Percentiles rank a stretch among this genome's conserved stretches.
phyloP scores from a whole-genome alignment of 2,113 vertebrate genomes.

The Eulemur rufifrons region DNA sequence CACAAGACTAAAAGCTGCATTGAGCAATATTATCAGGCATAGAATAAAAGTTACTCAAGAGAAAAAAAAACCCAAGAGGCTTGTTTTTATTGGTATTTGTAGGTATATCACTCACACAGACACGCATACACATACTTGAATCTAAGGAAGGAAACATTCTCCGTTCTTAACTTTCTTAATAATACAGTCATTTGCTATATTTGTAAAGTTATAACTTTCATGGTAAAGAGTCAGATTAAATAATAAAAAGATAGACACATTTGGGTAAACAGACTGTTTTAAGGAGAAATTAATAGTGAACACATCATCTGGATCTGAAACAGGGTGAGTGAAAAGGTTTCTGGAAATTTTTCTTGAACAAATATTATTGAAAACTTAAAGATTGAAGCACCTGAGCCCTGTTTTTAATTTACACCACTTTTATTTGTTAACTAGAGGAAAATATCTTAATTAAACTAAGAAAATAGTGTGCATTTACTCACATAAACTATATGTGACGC shows the following conservation, averaged over 20 bases:
- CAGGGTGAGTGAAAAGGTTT: accelerated
- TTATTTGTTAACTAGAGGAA: not conserved
- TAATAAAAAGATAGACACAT: not conserved
- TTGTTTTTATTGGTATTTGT: not conserved
- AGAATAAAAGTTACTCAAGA: not conserved
- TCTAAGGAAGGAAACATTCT: not conserved
- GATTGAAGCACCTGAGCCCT: not conserved
- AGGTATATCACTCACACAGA: not conserved
- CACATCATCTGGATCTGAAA: not conserved
- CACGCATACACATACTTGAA: not conserved
- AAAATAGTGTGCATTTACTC: not conserved
- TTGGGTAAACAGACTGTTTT: not conserved
- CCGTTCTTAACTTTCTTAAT: not conserved
- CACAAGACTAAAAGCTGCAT: not conserved
- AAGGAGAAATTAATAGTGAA: not conserved
- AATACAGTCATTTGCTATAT: not conserved
- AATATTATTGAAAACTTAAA: not conserved
- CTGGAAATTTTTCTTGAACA: not conserved
- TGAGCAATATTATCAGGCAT: not conserved
- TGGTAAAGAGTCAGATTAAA: not conserved
- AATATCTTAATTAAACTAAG: not conserved
- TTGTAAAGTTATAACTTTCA: not conserved
- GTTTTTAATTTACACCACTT: not conserved
- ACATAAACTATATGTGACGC: not conserved
- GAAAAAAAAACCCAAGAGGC: not conserved